Percentiles rank a stretch among this genome's conserved stretches.
Conservation (phyloP, 2,113 vertebrate genomes). For the Odontophorus gujanensis region DNA sequence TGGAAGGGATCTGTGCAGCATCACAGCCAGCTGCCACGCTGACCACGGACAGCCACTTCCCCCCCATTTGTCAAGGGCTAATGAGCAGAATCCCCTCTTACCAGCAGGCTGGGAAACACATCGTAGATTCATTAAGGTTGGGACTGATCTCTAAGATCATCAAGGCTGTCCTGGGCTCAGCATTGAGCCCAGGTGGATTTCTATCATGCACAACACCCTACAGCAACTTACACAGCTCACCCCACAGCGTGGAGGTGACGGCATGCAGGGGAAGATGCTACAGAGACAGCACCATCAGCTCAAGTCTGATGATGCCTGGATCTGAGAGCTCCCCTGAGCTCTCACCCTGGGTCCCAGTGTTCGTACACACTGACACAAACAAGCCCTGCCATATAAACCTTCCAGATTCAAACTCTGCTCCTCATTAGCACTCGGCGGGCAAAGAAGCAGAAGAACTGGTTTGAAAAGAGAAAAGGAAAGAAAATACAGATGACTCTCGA, state of each 20-base stretch:
- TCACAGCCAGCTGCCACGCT: not conserved
- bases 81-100: not conserved
- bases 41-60: not conserved
- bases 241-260: rapidly evolving
- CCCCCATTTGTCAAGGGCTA: not conserved
- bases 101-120: not conserved
- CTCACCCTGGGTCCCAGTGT: rapidly evolving
- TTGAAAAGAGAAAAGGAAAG: slow-evolving; percentile 58
- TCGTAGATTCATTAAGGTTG: too few relatives aligned
- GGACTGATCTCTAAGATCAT: too few relatives aligned
- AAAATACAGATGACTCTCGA: slow-evolving; percentile 47
- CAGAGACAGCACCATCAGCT: not conserved
- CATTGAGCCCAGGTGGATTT: not conserved
- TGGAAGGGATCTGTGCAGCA: not conserved
- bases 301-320: not conserved
- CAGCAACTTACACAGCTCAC: rapidly evolving
- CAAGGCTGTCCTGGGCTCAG: not conserved
- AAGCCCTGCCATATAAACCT: not conserved
- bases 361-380: not conserved
- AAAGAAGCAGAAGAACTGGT: slow-evolving; percentile 58
- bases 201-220: not conserved
- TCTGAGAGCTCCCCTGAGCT: not conserved
- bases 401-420: not conserved
- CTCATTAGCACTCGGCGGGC: not conserved
- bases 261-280: rapidly evolving